A percentile compares a stretch with the other conserved stretches of the same genome.
phyloP scores from a whole-genome alignment of 2,113 vertebrate species.

The Hucho hucho region DNA sequence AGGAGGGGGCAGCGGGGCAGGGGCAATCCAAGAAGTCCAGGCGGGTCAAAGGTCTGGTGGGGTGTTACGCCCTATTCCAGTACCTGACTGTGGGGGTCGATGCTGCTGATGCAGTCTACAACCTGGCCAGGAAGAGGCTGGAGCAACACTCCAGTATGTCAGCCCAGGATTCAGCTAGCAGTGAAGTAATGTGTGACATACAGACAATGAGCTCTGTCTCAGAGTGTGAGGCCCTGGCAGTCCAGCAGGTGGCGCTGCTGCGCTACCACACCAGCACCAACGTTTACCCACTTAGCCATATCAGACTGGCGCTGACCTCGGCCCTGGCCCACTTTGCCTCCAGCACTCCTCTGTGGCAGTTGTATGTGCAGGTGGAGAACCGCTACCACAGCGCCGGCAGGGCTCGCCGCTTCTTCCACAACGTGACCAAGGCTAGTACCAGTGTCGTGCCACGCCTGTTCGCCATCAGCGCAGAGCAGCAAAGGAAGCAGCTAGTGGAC shows the following conservation, averaged over 20 bases:
- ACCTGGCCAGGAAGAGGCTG: conserved; percentile 71
- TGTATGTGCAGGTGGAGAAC: conserved; percentile 82
- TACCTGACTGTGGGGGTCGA: conserved; percentile 87
- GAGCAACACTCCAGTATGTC: conserved; percentile 29
- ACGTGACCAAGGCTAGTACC: conserved; percentile 68
- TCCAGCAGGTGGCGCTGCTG: conserved; percentile 82
- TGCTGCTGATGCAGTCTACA: conserved; percentile 75
- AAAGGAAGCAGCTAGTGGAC: conserved; percentile 85
- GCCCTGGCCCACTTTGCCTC: conserved; percentile 78
- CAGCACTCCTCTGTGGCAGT: conserved; percentile 83
- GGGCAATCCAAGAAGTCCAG: neutral
- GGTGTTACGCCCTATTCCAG: conserved; percentile 90
- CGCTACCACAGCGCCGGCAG: conserved; percentile 84
- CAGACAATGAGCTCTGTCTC: conserved; percentile 44
- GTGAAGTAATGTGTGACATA: conserved; percentile 48
- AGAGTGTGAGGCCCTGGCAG: conserved; percentile 76
- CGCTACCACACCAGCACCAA: conserved; percentile 76
- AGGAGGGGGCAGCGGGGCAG: neutral
- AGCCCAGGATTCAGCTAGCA: conserved; percentile 18
- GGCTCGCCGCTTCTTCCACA: conserved; percentile 85
- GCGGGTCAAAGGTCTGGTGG: conserved; percentile 70
- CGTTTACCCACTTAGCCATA: conserved; percentile 79
- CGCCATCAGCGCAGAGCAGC: conserved; percentile 86
- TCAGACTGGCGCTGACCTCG: conserved; percentile 77
- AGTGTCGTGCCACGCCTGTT: conserved; percentile 86